Base-by-base conservation (phyloP, 2,797 vertebrate genomes). In the Periophthalmus magnuspinnatus region DNA sequence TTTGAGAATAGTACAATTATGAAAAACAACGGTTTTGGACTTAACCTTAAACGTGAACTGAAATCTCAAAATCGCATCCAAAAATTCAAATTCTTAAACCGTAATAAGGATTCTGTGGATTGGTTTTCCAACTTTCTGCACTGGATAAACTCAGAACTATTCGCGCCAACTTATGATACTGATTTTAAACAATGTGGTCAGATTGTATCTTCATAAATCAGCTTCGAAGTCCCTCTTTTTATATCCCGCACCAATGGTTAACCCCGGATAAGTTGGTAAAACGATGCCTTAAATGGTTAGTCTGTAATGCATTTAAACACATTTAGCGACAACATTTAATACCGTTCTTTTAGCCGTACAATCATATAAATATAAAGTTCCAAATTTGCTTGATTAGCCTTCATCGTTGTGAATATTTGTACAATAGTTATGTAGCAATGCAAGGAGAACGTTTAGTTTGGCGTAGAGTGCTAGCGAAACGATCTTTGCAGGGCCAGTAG, bases 351-450 rank as follows among this genome's bases (percentile, higher is more conserved):
- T 80, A 85, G 38, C 75, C 83, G 80, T 84, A 81, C 81, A 72
- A 75, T 34, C 62, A 61, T 55, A 32, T 56, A 61, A 64, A 70
- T 52, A 69, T 74, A 67, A 69, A 41, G 71, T 80, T 75, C 67
- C 75, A 83, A 86, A 84, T 86, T 90, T 84, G 81, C 71, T 80
- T 87, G 41, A 32, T 64, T 48, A 86, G 78, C 70, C 68, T 80
- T 74, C 84, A 70, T 85, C 82, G 79, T 71, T 89, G 89, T 84
- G 45, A 83, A 69, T 78, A 81, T 86, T 81, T 86, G 80, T 90
- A 82, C 86, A 68, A 86, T 88, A 88, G 84, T 82, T 83, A 83
- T 89, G 90, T 89, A 91, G 87, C 81, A 86, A 74, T 73, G 80
- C 79, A 74, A 78, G 56, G 74, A 85, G 78, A 76, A 68, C 71